A percentile compares a stretch with the other conserved stretches of the same genome.
These are phyloP conservation scores for Tetrapedia diversipes DNA, from an alignment of 2,888 invertebrate species.

Conservation along the genomic window DNA sequence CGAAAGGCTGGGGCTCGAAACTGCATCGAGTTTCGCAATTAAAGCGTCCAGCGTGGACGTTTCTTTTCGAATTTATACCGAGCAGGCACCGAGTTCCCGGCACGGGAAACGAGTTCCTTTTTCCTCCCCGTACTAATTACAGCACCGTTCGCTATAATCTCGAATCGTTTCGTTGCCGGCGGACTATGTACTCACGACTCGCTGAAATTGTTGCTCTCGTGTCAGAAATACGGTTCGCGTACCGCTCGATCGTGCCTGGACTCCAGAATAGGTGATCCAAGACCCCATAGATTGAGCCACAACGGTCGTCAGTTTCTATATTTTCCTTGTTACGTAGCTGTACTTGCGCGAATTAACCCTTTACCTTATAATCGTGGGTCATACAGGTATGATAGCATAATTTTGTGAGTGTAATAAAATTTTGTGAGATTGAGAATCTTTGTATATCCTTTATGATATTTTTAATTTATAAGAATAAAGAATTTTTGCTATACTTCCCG, in stretches of 20 bases:
- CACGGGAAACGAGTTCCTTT: conserved; percentile 26
- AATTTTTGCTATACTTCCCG: too few species aligned
- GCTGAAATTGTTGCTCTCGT: conserved; percentile 13
- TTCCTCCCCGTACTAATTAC: conserved; percentile 22
- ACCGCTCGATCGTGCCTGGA: not conserved
- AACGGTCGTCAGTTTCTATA: not conserved
- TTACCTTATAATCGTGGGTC: too few species aligned
- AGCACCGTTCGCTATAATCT: conserved; percentile 25
- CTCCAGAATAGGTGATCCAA: not conserved
- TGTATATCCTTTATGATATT: too few species aligned
- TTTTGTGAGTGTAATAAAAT: too few species aligned
- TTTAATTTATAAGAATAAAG: too few species aligned
- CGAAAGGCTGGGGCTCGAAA: conserved; percentile 6
- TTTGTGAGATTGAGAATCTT: too few species aligned
- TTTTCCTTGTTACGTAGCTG: too few species aligned
- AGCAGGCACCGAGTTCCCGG: not conserved
- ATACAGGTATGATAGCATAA: too few species aligned
- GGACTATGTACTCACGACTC: not conserved
- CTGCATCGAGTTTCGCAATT: conserved; percentile 29
- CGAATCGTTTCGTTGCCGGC: conserved; percentile 24
- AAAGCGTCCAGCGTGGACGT: conserved; percentile 17
- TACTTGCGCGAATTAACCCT: too few species aligned
- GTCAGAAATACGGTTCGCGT: not conserved
- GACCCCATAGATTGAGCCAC: not conserved
- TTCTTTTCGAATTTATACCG: conserved; percentile 24